Conservation (phyloP, 2,888 invertebrate species). For the Penaeus monodon region DNA sequence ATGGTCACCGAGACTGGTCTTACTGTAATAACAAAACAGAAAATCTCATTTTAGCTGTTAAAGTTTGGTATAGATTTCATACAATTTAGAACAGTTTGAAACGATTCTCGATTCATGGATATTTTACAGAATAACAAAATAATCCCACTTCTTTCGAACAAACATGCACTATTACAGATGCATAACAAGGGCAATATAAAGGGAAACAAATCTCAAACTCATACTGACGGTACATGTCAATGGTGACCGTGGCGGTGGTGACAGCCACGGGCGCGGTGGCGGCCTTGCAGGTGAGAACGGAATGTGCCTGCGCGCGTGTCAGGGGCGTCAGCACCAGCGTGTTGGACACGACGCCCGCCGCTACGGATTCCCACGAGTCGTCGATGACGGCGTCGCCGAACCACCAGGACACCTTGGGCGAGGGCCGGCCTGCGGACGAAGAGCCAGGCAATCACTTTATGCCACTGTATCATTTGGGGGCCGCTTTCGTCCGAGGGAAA, state of each 20-base stretch:
- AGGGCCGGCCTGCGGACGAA: constrained; percentile 48
- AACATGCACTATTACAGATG: neutral
- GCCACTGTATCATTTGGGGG: neutral
- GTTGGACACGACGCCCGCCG: constrained; percentile 68
- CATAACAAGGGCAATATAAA: too few relatives aligned
- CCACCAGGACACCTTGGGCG: constrained; percentile 64
- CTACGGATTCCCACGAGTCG: constrained; percentile 57
- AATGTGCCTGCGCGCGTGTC: constrained; percentile 78
- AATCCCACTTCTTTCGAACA: neutral
- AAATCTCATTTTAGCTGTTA: neutral
- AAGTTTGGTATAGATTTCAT: too few relatives aligned
- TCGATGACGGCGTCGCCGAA: constrained; percentile 59
- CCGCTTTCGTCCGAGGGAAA: too few relatives aligned
- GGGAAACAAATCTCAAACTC: too few relatives aligned
- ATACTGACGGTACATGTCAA: constrained; percentile 74
- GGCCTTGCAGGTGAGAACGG: constrained; percentile 80
- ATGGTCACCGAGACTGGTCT: constrained; percentile 53
- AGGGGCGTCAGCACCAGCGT: constrained; percentile 72
- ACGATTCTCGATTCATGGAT: neutral
- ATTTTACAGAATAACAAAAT: neutral
- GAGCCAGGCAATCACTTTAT: neutral
- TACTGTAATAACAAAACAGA: constrained; percentile 25
- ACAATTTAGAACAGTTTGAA: neutral
- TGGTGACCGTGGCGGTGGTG: constrained; percentile 77
- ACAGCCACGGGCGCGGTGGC: constrained; percentile 79